Evolutionary conservation across 37 sponge, comb jelly and placozoan species (phyloP), one percentile per base, ranked within the genome.

Genomic region (Diacarnus erythraeanus): DNA sequence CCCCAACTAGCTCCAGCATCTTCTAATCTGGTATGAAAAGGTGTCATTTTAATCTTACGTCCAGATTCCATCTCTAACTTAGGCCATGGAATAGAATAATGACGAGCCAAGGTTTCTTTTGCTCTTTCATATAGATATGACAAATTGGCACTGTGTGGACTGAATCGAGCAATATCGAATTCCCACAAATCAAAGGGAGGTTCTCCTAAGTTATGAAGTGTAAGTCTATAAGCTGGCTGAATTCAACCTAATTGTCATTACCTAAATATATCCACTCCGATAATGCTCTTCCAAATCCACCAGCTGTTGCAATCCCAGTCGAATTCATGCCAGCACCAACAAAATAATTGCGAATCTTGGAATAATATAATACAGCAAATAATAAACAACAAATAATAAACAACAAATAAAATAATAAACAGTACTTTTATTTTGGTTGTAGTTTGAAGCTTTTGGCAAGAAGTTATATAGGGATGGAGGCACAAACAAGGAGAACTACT

Each of bases 291-390:
- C 96, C 96, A 64, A 86, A 44, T 0, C 96, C 96, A 21, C 84
- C 84, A 34, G 89, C 78, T 71, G 63, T 77, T 72, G 84, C 85
- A 38, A 95, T 89, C 59, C 95, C 95, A 12, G 70, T 1, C 2
- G 96, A 95, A 75, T 92, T 95, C 65, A 86, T 77, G 15, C 96
- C 96, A 60, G 82, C 88, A 2, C 72, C 82, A 17, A 87, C 83
- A 76, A 42, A 87, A 65, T 87, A 87, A 43, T 87, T 87, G n/a
- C 42, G 38, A 26, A 81, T 41, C 88, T 87, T 27, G 5, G 63
- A 3, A 40, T 38, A 60, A 10, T 64, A 64, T 23, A 64, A 21
- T 33, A 43, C 47, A 72, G 75, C n/a, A n/a, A n/a, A n/a, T n/a
- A n/a, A n/a, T n/a, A n/a, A n/a, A n/a, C n/a, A n/a, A n/a, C n/a